phyloP scores from a whole-genome alignment of 2,113 vertebrate species.

The Brachyistius frenatus region DNA sequence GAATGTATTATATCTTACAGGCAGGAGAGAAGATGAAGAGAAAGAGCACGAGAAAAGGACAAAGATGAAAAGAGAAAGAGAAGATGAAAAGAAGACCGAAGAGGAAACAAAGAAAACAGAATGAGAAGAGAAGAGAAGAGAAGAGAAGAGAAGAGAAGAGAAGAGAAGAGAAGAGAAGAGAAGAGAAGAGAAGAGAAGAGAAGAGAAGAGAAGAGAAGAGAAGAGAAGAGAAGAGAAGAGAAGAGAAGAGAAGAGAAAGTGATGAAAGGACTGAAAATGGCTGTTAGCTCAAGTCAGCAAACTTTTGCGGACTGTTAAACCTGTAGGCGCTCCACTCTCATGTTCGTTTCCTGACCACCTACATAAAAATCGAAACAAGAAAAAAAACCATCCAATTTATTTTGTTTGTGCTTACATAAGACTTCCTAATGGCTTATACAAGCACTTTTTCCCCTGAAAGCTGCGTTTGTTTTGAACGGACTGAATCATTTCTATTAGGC shows the following conservation, averaged over 20 bases:
- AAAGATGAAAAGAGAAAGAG: background rate
- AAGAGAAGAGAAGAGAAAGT: background rate
- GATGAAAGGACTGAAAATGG: background rate
- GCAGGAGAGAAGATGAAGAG: conserved; percentile 8
- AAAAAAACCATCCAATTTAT: conserved; percentile 40
- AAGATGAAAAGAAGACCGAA: background rate
- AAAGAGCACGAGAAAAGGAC: conserved; percentile 3
- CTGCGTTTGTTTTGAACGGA: conserved; percentile 32
- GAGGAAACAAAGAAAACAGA: background rate
- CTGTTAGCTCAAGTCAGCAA: conserved; percentile 30
- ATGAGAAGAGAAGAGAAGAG: background rate
- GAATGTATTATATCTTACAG: conserved; percentile 69
- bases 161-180: background rate
- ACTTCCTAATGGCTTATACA: conserved; percentile 52
- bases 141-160: background rate
- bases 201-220: background rate
- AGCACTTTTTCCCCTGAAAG: conserved; percentile 40
- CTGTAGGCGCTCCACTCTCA: conserved; percentile 2
- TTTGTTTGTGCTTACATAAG: conserved; percentile 57
- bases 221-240: background rate
- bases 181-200: background rate
- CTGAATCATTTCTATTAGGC: conserved; percentile 16
- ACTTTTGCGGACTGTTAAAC: conserved; percentile 41
- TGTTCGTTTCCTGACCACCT: conserved; percentile 48
- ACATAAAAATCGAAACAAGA: conserved; percentile 21